Conservation (phyloP, 2,888 invertebrate species). For the Dynastes hyllus region DNA sequence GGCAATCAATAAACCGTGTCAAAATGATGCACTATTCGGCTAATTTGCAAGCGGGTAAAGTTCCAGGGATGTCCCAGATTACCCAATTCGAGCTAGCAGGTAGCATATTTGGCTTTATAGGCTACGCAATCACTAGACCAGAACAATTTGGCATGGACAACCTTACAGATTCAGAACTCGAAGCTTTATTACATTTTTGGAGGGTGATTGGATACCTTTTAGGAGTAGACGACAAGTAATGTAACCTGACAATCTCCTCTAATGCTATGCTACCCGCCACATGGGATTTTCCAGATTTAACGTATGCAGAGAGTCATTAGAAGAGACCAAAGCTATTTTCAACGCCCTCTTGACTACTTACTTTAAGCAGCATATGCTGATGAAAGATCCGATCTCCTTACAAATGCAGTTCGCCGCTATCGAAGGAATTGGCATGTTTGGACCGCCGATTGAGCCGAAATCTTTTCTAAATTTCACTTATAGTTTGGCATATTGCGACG, state of each 20-base stretch:
- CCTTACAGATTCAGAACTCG: slow-evolving; percentile 77
- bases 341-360: slow-evolving; percentile 75
- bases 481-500: slow-evolving; percentile 6
- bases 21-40: slow-evolving; percentile 80
- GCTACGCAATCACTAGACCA: slow-evolving; percentile 79
- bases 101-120: slow-evolving; percentile 92
- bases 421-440: slow-evolving; percentile 29
- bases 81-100: slow-evolving; percentile 89
- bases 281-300: slow-evolving; percentile 75
- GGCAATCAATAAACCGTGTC: slow-evolving; percentile 80
- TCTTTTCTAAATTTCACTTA: slow-evolving; percentile 44
- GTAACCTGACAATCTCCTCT: neutral
- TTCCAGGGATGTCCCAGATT: slow-evolving; percentile 74
- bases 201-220: slow-evolving; percentile 85
- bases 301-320: slow-evolving; percentile 77
- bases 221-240: slow-evolving; percentile 87
- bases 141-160: slow-evolving; percentile 79
- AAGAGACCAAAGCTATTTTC: slow-evolving; percentile 78
- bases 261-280: too few relatives aligned
- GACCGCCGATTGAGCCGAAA: slow-evolving; percentile 5
- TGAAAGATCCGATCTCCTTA: slow-evolving; percentile 34
- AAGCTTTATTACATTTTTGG: slow-evolving; percentile 89
- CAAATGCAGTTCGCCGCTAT: slow-evolving; percentile 46
- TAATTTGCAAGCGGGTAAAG: slow-evolving; percentile 70
- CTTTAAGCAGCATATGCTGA: slow-evolving; percentile 73